phyloP scores from a whole-genome alignment of 35 echinoderm and acorn worm species.

The Ophioderma brevispina region DNA sequence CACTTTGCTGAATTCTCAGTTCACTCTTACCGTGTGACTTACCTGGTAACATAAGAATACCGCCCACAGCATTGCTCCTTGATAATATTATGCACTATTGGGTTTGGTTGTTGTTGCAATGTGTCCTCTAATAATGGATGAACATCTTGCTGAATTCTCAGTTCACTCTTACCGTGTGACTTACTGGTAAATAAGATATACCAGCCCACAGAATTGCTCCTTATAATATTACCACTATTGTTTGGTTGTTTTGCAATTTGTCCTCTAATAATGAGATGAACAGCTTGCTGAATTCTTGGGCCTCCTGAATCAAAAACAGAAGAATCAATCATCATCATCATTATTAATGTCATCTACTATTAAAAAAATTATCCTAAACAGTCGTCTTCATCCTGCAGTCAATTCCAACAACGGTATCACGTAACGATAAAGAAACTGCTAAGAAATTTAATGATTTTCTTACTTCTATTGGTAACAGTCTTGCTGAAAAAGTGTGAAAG shows the following conservation, averaged over 20 bases:
- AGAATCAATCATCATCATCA: neutral
- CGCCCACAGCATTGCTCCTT: slow-evolving; percentile 85
- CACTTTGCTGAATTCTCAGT: slow-evolving; percentile 97
- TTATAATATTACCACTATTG: slow-evolving; percentile 66
- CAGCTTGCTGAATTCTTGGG: slow-evolving; percentile 98
- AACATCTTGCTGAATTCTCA: slow-evolving; percentile 97
- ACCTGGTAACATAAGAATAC: slow-evolving; percentile 96
- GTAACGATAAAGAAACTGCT: too few relatives aligned
- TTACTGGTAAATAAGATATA: slow-evolving; percentile 94
- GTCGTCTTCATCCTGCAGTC: neutral
- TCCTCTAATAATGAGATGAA: slow-evolving; percentile 93
- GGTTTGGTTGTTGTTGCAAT: slow-evolving; percentile 68
- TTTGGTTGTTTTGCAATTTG: slow-evolving; percentile 71
- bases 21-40: too few relatives aligned
- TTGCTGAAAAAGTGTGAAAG: too few relatives aligned
- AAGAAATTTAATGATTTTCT: too few relatives aligned
- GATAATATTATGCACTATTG: slow-evolving; percentile 64
- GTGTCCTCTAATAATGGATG: slow-evolving; percentile 92
- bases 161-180: too few relatives aligned
- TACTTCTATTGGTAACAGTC: too few relatives aligned
- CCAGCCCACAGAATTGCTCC: slow-evolving; percentile 85
- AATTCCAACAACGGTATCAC: neutral
- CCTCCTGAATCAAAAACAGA: slow-evolving; percentile 60
- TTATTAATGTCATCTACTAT: neutral
- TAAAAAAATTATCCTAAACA: neutral